Evolutionary conservation across 2,888 invertebrate genomes (phyloP).

Genomic region (Aelia acuminata): DNA sequence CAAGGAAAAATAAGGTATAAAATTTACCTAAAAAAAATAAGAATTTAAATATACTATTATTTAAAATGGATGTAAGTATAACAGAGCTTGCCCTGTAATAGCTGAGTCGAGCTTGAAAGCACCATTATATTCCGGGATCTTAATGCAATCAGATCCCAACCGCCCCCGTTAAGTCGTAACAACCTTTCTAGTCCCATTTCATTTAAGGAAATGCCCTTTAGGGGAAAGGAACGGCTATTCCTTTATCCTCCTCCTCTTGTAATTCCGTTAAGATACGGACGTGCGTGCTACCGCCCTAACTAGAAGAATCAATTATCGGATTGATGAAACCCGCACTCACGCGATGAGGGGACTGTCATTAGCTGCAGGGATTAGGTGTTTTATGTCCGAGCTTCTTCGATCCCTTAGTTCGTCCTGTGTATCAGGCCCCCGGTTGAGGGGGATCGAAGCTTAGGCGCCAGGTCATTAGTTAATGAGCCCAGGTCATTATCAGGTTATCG

Average conservation of each 20-base stretch:
- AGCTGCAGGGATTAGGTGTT: background rate
- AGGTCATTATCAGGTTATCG: conserved; percentile 18
- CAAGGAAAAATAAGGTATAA: too few species aligned
- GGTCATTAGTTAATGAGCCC: conserved; percentile 11
- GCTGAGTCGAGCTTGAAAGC: background rate
- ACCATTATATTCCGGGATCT: background rate
- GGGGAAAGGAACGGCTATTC: background rate
- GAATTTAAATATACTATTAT: background rate
- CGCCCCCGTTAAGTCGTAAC: background rate
- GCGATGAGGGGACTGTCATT: background rate
- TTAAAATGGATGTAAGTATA: background rate
- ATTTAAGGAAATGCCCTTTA: background rate
- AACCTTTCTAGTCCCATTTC: background rate
- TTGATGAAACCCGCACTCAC: background rate
- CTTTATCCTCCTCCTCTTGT: background rate
- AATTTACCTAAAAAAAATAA: too few species aligned
- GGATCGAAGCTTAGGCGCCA: background rate
- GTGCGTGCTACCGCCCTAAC: background rate
- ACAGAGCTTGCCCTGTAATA: background rate
- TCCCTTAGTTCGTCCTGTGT: background rate
- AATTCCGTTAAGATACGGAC: background rate
- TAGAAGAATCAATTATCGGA: conserved; percentile 2
- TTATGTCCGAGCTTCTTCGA: background rate
- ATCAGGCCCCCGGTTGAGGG: background rate
- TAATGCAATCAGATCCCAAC: background rate